phyloP scores from a whole-genome alignment of 2,888 invertebrate species.

The Allygus modestus region DNA sequence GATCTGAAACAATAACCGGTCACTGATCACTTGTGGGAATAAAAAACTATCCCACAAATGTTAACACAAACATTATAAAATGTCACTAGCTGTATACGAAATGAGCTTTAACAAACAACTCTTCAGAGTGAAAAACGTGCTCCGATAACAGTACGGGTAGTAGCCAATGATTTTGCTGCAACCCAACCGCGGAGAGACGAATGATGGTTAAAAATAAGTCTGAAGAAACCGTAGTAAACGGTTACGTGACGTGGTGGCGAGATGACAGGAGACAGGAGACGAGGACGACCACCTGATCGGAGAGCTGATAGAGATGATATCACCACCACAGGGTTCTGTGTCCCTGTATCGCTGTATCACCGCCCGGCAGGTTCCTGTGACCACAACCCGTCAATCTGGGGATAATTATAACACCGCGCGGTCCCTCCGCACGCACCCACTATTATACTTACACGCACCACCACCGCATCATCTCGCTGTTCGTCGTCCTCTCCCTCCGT shows the following conservation, averaged over 20 bases:
- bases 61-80: no score
- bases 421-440: neutral
- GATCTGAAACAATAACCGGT: no score
- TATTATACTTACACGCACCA: neutral
- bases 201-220: neutral
- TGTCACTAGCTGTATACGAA: no score
- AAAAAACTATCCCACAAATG: no score
- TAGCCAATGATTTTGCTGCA: neutral
- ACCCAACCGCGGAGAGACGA: neutral
- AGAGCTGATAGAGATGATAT: neutral
- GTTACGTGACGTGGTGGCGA: neutral
- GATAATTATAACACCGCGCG: conserved; percentile 9
- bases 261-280: neutral
- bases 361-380: neutral
- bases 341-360: neutral
- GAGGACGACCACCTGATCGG: neutral
- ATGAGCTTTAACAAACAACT: no score
- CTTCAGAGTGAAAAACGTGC: no score
- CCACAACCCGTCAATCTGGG: conserved; percentile 3
- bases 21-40: no score
- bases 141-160: no score
- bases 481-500: neutral
- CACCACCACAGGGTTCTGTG: no score
- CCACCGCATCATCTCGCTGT: conserved; percentile 1
- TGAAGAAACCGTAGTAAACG: conserved; percentile 26